A percentile compares a stretch with the other conserved stretches of the same genome.
Conservation (phyloP, 2,113 vertebrate genomes). For the Tinamus guttatus region DNA sequence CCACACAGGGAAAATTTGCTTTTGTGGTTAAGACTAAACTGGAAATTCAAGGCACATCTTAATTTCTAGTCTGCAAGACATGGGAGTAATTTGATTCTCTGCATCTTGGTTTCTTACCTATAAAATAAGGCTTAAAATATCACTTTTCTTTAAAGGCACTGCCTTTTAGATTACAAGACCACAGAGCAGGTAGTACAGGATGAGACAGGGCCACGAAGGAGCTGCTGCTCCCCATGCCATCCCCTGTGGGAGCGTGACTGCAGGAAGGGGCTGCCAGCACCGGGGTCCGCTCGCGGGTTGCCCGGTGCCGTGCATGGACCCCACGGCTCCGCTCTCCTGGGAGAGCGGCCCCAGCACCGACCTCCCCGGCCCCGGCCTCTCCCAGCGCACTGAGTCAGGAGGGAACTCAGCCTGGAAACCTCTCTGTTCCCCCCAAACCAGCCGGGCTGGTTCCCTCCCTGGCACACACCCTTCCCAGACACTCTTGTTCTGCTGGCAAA, state of each 20-base stretch:
- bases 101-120: conserved; percentile 10
- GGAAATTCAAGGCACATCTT: conserved; percentile 38
- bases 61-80: conserved; percentile 39
- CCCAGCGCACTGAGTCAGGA: not conserved
- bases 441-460: not conserved
- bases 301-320: no score
- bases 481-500: not conserved
- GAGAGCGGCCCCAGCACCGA: no score
- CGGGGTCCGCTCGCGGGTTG: no score
- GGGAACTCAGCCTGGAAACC: not conserved
- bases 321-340: no score
- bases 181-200: not conserved
- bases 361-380: not conserved
- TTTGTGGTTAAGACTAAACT: conserved; percentile 39
- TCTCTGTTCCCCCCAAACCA: not conserved
- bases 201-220: not conserved
- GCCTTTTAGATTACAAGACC: not conserved
- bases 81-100: conserved; percentile 6
- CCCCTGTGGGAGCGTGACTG: not conserved
- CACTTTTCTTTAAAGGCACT: not conserved
- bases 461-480: not conserved
- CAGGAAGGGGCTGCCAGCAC: not conserved
- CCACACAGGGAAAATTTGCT: not conserved
- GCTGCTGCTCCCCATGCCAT: not conserved
- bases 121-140: conserved; percentile 26